Evolutionary conservation across 2,113 vertebrate species (phyloP).

Genomic region (Barbus barbus): DNA sequence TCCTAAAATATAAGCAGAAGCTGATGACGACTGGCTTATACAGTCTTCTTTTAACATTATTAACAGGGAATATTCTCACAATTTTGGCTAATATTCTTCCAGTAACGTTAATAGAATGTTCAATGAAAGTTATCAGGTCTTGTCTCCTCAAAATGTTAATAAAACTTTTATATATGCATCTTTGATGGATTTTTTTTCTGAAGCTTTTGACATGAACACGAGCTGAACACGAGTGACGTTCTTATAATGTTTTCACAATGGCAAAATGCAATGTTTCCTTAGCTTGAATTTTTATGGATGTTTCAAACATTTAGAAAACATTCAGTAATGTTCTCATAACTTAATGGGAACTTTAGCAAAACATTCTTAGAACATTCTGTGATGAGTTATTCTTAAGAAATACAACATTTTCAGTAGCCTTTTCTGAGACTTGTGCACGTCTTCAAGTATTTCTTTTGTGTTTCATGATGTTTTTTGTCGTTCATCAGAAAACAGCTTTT

Average conservation of each 20-base stretch:
- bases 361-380: neutral
- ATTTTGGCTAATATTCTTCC: no score
- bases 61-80: neutral
- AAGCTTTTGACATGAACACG: no score
- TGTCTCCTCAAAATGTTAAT: neutral
- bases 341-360: neutral
- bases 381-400: neutral
- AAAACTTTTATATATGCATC: neutral
- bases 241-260: neutral
- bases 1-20: neutral
- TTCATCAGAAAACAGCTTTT: constrained; percentile 43
- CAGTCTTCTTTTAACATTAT: neutral
- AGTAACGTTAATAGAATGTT: neutral
- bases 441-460: neutral
- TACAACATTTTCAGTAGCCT: neutral
- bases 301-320: neutral
- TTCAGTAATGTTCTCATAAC: neutral
- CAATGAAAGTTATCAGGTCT: neutral
- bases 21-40: neutral
- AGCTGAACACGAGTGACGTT: no score
- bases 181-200: neutral
- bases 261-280: neutral
- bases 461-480: constrained; percentile 10
- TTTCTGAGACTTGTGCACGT: neutral
- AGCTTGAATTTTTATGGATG: no score